Evolutionary conservation across 2,113 vertebrate species (phyloP), one percentile per base, ranked within the genome.

Genomic region (Strix aluco): DNA sequence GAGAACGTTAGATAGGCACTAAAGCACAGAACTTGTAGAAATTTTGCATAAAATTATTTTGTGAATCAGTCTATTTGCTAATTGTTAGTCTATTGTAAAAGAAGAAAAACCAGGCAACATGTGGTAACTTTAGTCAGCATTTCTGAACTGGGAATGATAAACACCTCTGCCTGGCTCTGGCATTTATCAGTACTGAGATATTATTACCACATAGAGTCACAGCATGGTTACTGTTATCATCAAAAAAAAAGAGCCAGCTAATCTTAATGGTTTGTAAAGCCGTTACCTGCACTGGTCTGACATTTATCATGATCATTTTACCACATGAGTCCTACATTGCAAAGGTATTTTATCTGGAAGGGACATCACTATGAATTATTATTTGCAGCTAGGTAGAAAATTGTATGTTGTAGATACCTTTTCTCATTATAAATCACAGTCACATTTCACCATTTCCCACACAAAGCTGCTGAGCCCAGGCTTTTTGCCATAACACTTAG

Each of bases 331-430:
- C 98, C 98, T 98, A 98, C 98, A 97, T 97, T 98, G 97, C 98
- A 99, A 99, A 99, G 99, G 99, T 99, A 98, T 98, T 99, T 98
- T 99, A 99, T 99, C 99, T 98, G 97, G 98, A 98, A 98, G 98
- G 98, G 97, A 98, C 98, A 99, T 99, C 99, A 98, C 99, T 99
- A 99, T 99, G 99, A 99, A 99, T 99, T 99, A 99, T 99, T 99
- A 99, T 99, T 99, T 98, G 98, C 97, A 98, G 99, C 99, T 99
- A 99, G 98, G 99, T 99, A 98, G 99, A 99, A 99, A 99, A 99
- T 99, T 99, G 99, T 99, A 99, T 99, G 99, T 99, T 99, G 99
- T 99, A 99, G 98, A 99, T 98, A 98, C 98, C 98, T 98, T 99
- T 98, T 98, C 98, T 98, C 96, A 98, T 98, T 99, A 99, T 99